These are phyloP conservation scores for Silvanus unidentatus DNA, from an alignment of 2,888 invertebrate species.

Conservation along the genomic window DNA sequence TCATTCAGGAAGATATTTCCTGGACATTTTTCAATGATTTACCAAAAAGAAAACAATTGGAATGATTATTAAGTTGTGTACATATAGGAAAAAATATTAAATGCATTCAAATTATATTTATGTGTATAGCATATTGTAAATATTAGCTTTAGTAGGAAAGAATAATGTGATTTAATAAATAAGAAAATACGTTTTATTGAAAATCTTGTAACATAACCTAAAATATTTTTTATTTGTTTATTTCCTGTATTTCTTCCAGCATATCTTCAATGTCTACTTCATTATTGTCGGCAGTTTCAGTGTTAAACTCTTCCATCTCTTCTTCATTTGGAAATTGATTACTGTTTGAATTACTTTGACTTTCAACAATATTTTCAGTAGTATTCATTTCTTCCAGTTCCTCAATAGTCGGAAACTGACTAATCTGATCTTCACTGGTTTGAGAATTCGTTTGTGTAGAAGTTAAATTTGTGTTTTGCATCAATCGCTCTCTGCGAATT, in stretches of 20 bases:
- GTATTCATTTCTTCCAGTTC: too few relatives aligned
- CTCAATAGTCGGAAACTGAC: too few relatives aligned
- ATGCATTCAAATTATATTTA: constrained; percentile 2
- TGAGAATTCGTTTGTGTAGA: too few relatives aligned
- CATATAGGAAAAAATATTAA: background rate
- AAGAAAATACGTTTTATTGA: constrained; percentile 12
- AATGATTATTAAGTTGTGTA: too few relatives aligned
- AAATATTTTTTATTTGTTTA: constrained; percentile 3
- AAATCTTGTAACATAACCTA: constrained; percentile 21
- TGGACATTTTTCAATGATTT: too few relatives aligned
- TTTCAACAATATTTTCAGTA: too few relatives aligned
- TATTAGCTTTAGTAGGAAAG: constrained; percentile 28
- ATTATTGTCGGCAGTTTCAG: constrained; percentile 1
- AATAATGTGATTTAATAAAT: background rate
- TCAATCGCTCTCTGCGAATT: constrained; percentile 28
- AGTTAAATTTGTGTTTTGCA: constrained; percentile 3
- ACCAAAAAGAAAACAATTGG: too few relatives aligned
- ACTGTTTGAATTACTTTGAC: too few relatives aligned
- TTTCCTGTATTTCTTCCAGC: constrained; percentile 7
- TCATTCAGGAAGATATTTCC: too few relatives aligned
- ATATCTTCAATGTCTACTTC: constrained; percentile 11
- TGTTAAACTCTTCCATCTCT: constrained; percentile 1
- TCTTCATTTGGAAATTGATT: background rate
- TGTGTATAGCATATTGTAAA: constrained; percentile 14
- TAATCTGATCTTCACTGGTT: too few relatives aligned